Evolutionary conservation across 2,113 vertebrate species (phyloP).

Genomic region (Chloroceryle aenea): DNA sequence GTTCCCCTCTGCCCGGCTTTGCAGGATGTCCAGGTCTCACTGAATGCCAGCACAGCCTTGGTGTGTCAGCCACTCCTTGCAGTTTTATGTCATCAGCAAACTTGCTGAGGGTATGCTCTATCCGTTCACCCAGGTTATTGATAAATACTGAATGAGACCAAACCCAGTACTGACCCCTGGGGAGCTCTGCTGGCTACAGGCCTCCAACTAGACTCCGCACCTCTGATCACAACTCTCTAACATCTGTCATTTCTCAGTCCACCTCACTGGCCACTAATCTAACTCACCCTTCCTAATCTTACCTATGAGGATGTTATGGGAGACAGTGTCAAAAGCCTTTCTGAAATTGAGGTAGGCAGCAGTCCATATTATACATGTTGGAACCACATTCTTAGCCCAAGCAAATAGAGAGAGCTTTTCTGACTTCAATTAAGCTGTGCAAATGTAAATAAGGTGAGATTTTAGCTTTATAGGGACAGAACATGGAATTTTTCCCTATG

Average conservation of each 20-base stretch:
- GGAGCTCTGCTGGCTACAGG: background rate
- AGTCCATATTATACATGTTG: background rate
- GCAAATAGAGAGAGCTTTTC: background rate
- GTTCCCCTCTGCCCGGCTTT: background rate
- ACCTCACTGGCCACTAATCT: background rate
- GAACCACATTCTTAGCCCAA: background rate
- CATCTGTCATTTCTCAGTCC: background rate
- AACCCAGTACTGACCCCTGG: background rate
- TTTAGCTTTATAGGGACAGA: background rate
- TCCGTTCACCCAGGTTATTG: background rate
- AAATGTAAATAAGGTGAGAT: background rate
- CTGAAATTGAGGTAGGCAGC: background rate
- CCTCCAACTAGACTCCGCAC: background rate
- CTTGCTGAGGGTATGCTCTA: background rate
- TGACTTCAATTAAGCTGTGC: background rate
- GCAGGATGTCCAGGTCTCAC: background rate
- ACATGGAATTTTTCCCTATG: background rate
- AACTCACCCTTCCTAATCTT: background rate
- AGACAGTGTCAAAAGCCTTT: background rate
- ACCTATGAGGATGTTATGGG: background rate
- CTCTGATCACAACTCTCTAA: background rate
- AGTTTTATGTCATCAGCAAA: background rate
- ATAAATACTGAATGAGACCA: background rate
- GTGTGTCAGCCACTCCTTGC: background rate
- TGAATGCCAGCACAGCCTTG: background rate